Percentiles rank a stretch among this genome's conserved stretches.
These are phyloP conservation scores for Tridacna crocea DNA, from an alignment of 2,888 invertebrate genomes.

Conservation along the genomic window DNA sequence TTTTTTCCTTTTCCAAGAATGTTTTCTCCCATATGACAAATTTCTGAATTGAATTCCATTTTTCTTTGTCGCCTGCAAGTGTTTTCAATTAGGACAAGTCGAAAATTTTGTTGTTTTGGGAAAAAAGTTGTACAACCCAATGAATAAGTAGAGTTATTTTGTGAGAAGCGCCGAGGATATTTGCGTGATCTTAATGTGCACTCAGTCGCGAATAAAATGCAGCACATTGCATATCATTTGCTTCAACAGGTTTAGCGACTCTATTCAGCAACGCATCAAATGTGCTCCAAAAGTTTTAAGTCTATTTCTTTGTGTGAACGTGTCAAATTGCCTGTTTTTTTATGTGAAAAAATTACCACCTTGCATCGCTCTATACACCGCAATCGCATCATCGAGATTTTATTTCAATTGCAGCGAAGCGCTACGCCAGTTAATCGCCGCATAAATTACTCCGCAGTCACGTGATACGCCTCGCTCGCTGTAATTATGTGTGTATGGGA, in stretches of 20 bases:
- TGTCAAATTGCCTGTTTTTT: slow-evolving; percentile 16
- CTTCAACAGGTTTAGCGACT: background rate
- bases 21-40: too few species aligned
- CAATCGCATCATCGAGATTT: slow-evolving; percentile 25
- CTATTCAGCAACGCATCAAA: background rate
- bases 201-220: background rate
- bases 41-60: too few species aligned
- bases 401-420: slow-evolving; percentile 29
- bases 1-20: too few species aligned
- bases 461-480: slow-evolving; percentile 38
- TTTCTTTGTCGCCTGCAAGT: too few species aligned
- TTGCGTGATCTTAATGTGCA: background rate
- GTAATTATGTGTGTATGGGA: slow-evolving; percentile 28
- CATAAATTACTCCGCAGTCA: slow-evolving; percentile 50
- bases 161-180: background rate
- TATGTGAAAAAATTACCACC: slow-evolving; percentile 10
- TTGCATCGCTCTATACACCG: slow-evolving; percentile 7
- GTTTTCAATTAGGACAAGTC: too few species aligned
- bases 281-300: background rate
- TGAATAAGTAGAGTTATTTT: too few species aligned
- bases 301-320: slow-evolving; percentile 7
- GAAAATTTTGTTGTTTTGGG: too few species aligned
- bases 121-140: too few species aligned
- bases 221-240: background rate
- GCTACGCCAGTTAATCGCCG: slow-evolving; percentile 46